These are phyloP conservation scores for Conistra vaccinii DNA, from an alignment of 2,888 invertebrate genomes.

Conservation along the genomic window DNA sequence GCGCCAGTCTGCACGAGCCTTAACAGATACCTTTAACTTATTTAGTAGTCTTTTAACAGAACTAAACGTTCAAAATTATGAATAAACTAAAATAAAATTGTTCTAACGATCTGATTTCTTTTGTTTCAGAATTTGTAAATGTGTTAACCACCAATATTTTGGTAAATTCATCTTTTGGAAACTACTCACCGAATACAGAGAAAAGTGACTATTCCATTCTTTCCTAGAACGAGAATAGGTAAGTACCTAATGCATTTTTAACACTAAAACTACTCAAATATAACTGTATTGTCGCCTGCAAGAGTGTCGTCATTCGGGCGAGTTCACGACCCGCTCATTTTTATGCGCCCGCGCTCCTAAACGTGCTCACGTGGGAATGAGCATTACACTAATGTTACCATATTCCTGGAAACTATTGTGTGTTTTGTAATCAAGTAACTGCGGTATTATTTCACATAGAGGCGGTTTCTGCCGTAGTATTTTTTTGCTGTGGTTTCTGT, in stretches of 20 bases:
- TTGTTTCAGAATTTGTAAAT: constrained; percentile 41
- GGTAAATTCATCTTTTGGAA: constrained; percentile 8
- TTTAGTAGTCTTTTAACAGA: no score
- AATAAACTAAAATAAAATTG: neutral
- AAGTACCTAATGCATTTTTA: constrained; percentile 32
- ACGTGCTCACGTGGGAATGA: constrained; percentile 72
- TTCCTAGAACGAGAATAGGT: constrained; percentile 11
- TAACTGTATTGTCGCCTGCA: constrained; percentile 39
- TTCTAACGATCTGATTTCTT: constrained; percentile 23
- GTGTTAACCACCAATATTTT: neutral
- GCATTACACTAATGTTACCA: constrained; percentile 59
- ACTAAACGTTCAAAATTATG: neutral
- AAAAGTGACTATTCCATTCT: neutral
- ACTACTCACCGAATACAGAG: neutral
- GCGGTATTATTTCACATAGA: constrained; percentile 50
- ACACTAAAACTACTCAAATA: constrained; percentile 39
- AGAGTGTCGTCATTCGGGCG: constrained; percentile 56
- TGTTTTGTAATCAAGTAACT: constrained; percentile 54
- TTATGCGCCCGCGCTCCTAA: constrained; percentile 63
- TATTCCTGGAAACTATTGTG: constrained; percentile 64
- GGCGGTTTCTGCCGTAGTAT: constrained; percentile 18
- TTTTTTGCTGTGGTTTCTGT: constrained; percentile 34
- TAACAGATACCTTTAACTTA: neutral
- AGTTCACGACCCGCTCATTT: constrained; percentile 74
- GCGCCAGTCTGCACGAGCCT: no score